phyloP scores from a whole-genome alignment of 2,797 vertebrate genomes.

The Odontamblyopus lacepedii region DNA sequence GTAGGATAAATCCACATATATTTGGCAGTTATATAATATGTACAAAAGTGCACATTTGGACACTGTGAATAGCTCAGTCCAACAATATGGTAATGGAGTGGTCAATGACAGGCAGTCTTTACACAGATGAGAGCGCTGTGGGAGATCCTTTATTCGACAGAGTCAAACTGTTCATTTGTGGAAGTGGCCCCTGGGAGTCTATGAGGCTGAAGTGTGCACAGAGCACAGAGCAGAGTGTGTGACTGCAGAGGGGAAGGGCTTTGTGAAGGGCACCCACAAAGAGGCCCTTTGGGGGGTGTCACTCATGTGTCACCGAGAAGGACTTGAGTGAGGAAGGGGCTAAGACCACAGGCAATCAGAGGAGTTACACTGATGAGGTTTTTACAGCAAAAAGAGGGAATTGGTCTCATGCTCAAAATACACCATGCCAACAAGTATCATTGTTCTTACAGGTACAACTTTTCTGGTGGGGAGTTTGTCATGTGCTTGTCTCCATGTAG shows the following conservation, averaged over 20 bases:
- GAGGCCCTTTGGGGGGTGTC: constrained; percentile 25
- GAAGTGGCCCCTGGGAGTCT: constrained; percentile 45
- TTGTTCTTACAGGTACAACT: not conserved
- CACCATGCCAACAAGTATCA: not conserved
- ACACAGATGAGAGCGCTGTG: constrained; percentile 6
- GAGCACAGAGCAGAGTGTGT: constrained; percentile 35
- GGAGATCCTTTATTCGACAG: constrained; percentile 20
- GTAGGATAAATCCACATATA: no score
- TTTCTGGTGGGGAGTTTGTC: not conserved
- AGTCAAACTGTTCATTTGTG: constrained; percentile 50
- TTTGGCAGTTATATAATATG: not conserved
- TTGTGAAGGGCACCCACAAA: constrained; percentile 45
- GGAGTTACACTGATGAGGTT: not conserved
- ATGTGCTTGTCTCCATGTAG: no score
- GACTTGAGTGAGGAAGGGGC: not conserved
- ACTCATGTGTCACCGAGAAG: constrained; percentile 12
- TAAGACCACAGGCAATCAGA: not conserved
- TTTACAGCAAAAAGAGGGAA: not conserved
- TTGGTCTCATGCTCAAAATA: not conserved
- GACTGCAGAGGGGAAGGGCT: constrained; percentile 54
- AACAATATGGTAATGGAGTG: not conserved
- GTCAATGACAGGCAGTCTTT: constrained; percentile 4
- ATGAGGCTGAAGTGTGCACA: constrained; percentile 16
- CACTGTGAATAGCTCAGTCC: not conserved
- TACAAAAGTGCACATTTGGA: no score